Conservation (phyloP, 1,140 invertebrate species). For the Camponotus vicinus region DNA sequence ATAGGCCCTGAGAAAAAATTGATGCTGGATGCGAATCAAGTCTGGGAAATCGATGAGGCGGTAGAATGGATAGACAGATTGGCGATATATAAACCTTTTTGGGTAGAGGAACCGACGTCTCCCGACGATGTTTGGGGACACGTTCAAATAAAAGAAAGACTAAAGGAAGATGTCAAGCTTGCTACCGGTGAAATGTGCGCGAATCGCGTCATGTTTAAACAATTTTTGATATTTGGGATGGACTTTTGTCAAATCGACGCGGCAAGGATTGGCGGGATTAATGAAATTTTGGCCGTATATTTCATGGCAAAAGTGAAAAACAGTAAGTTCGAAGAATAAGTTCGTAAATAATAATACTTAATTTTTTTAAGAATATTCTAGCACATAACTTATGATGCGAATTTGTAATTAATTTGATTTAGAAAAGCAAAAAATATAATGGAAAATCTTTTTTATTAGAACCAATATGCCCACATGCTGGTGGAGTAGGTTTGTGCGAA, state of each 20-base stretch:
- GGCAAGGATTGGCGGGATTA: slow-evolving; percentile 94
- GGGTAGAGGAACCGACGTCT: slow-evolving; percentile 98
- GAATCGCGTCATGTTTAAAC: slow-evolving; percentile 97
- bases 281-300: slow-evolving; percentile 95
- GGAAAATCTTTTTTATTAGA: slow-evolving; percentile 87
- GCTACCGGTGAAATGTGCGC: slow-evolving; percentile 97
- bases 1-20: slow-evolving; percentile 92
- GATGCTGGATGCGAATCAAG: slow-evolving; percentile 97
- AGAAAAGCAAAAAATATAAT: neutral
- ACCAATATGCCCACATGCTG: slow-evolving; percentile 97
- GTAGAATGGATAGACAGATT: slow-evolving; percentile 95
- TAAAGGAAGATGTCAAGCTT: slow-evolving; percentile 92
- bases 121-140: slow-evolving; percentile 96
- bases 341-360: neutral
- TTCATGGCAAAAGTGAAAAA: slow-evolving; percentile 91
- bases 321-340: slow-evolving; percentile 87
- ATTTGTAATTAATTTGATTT: slow-evolving; percentile 16
- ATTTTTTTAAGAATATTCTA: neutral
- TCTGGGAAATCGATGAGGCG: slow-evolving; percentile 94
- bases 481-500: slow-evolving; percentile 96
- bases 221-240: slow-evolving; percentile 93
- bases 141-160: slow-evolving; percentile 89
- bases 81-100: slow-evolving; percentile 91
- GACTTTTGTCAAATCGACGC: slow-evolving; percentile 97
- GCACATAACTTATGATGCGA: neutral